Conservation (phyloP, 2,113 vertebrate genomes). For the Danionella cerebrum region DNA sequence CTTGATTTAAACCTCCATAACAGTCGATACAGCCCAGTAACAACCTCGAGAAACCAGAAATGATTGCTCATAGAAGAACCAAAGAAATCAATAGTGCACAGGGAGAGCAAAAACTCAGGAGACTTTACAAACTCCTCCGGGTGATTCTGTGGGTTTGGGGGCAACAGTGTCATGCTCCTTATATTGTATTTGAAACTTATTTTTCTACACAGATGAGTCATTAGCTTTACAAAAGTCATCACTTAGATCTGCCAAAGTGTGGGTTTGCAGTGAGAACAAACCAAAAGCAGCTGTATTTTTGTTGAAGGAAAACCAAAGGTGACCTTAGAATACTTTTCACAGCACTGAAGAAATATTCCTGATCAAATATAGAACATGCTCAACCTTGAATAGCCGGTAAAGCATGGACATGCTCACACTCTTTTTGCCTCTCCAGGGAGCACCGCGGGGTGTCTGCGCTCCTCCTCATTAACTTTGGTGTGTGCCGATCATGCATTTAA, state of each 20-base stretch:
- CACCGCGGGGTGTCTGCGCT: not conserved
- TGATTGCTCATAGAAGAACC: not conserved
- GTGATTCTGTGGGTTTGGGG: not conserved
- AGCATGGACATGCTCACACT: not conserved
- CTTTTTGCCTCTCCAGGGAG: not conserved
- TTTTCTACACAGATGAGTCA: constrained; percentile 1
- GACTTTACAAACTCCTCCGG: not conserved
- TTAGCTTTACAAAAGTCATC: not conserved
- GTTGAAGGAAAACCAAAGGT: not conserved
- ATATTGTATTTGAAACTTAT: not conserved
- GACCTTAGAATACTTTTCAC: not conserved
- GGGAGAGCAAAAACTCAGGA: not conserved
- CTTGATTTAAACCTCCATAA: not conserved
- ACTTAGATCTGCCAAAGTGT: not conserved
- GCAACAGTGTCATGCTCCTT: not conserved
- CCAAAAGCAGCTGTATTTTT: not conserved
- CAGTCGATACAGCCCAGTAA: not conserved
- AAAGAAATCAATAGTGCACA: constrained; percentile 10
- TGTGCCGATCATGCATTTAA: constrained; percentile 12
- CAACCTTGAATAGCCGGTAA: constrained; percentile 9
- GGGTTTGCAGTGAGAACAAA: not conserved
- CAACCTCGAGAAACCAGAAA: not conserved
- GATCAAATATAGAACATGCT: not conserved
- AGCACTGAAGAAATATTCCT: not conserved
- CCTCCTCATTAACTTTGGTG: constrained; percentile 25